Evolutionary conservation across 2,888 invertebrate species (phyloP), one percentile per base, ranked within the genome.

Genomic region (Mimas tiliae): DNA sequence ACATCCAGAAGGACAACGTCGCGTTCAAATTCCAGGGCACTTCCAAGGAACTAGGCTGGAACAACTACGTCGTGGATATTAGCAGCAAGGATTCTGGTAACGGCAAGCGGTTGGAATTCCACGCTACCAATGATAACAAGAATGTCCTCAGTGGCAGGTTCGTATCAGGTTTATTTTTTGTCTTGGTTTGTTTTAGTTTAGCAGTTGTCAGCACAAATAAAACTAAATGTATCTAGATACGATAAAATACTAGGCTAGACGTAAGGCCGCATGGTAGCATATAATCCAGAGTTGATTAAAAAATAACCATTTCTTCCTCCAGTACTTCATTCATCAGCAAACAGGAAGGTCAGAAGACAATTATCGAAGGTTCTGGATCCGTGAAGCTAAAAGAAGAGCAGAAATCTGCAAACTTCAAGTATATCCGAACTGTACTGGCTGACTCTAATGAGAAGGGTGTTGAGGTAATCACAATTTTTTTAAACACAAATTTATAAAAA

Each of bases 351-450:
- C 95, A 95, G 14, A 96, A 96, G 82, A 94, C 94, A 64, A 95
- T 96, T 65, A 91, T 97, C 8, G 97, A 97, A 82, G 97, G 97
- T 0, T 95, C 95, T 8, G 97, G 97, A 0, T 95, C 94, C 51
- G 90, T 97, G 16, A 96, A 95, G 76, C 93, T 96, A n/a, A 94
- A 95, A 65, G 96, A 96, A 0, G 95, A 96, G 65, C 94, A 95
- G 68, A 95, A 95, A 72, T 95, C 95, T 14, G 95, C 96, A 0
- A 96, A 95, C 83, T 97, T 97, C 89, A 97, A 96, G 75, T 95
- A 96, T 77, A 95, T 95, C 67, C 94, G 95, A 58, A 95, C 96
- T 69, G 81, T 94, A 19, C 94, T 96, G 63, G 95, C 95, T 6
- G 94, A 95, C 64, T 94, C 96, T 77, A 95, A 95, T 51, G 97